Evolutionary conservation across 2,888 invertebrate genomes (phyloP).

Genomic region (Drosophila sordidula): DNA sequence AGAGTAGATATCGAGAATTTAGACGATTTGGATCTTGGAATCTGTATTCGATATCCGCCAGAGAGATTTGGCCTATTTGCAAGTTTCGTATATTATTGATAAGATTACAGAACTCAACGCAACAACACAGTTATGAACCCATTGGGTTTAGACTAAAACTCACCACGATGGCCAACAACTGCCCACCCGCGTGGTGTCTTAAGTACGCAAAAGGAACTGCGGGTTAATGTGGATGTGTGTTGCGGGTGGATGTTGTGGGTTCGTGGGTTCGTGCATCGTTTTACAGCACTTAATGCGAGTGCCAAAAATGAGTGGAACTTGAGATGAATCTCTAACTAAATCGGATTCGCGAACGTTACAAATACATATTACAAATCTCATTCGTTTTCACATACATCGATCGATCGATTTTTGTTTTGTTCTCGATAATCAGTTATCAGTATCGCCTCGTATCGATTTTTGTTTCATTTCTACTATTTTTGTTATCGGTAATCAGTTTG

Average conservation of each 20-base stretch:
- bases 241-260: conserved; percentile 1
- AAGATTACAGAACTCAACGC: conserved; percentile 65
- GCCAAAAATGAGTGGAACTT: conserved; percentile 37
- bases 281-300: conserved; percentile 16
- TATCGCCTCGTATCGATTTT: conserved; percentile 4
- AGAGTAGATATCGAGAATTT: conserved; percentile 42
- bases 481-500: conserved; percentile 29
- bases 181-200: conserved; percentile 44
- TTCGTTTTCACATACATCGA: conserved; percentile 35
- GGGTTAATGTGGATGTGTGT: conserved; percentile 2
- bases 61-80: neutral
- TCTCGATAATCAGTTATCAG: conserved; percentile 29
- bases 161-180: conserved; percentile 42
- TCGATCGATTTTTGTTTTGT: conserved; percentile 4
- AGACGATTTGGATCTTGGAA: conserved; percentile 49
- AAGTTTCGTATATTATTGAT: conserved; percentile 19
- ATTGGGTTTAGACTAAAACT: conserved; percentile 84
- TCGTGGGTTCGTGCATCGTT: conserved; percentile 17
- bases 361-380: conserved; percentile 61
- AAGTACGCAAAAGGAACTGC: conserved; percentile 62
- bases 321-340: conserved; percentile 18
- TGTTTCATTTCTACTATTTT: neutral
- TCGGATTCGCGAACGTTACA: conserved; percentile 32
- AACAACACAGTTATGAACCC: conserved; percentile 83
- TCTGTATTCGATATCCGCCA: neutral